These are phyloP conservation scores for Salvelinus sp. DNA, from an alignment of 2,113 vertebrate genomes.

Conservation along the genomic window DNA sequence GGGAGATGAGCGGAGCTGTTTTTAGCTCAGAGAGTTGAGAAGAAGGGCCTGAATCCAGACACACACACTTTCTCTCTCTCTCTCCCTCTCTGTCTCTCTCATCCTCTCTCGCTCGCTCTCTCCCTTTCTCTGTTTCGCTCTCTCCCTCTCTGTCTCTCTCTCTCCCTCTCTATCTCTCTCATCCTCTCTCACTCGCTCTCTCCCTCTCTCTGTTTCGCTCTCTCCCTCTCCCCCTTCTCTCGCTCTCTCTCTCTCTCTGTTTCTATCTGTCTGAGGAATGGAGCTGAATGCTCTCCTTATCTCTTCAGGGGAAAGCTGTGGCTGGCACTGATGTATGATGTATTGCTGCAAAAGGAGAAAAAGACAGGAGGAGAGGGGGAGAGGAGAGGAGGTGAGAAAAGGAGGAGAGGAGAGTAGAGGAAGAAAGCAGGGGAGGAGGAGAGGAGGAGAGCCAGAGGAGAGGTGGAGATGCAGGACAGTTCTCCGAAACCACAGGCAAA, in stretches of 20 bases:
- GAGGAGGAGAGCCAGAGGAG: not conserved
- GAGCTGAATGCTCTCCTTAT: not conserved
- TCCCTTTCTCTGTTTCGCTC: slow-evolving; percentile 2
- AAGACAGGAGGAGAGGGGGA: not conserved
- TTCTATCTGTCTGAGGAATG: slow-evolving; percentile 26
- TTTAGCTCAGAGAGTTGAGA: not conserved
- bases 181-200: not conserved
- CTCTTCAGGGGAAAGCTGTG: not conserved
- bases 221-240: slow-evolving; percentile 27
- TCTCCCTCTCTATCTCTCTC: slow-evolving; percentile 1
- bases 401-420: slow-evolving; percentile 36
- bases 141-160: slow-evolving; percentile 5
- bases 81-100: slow-evolving; percentile 1
- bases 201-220: slow-evolving; percentile 2
- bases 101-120: not conserved
- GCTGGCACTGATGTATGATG: slow-evolving; percentile 12
- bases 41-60: not conserved
- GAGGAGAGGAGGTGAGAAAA: slow-evolving; percentile 15
- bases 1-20: not conserved
- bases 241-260: not conserved
- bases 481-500: slow-evolving; percentile 10
- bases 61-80: slow-evolving; percentile 5
- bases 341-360: not conserved
- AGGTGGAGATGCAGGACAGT: not conserved
- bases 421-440: not conserved